Base-by-base conservation (phyloP, 2,113 vertebrate species). In the Colinus virginianus region DNA sequence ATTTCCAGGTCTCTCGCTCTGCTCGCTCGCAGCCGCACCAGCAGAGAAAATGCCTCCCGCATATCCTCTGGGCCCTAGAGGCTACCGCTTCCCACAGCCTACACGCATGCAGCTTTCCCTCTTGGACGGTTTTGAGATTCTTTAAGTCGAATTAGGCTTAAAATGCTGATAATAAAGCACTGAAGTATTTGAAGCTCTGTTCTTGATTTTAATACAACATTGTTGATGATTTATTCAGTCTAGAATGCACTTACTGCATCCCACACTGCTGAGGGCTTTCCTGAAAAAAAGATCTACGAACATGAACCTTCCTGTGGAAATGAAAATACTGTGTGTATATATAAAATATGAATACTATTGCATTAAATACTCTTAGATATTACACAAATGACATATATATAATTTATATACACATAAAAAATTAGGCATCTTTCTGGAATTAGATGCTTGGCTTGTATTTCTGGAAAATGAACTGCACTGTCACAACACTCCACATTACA, bases 31-130 rank as follows among this genome's bases (percentile, higher is more conserved):
- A 94, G 97, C 96, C 74, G 97, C 96, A 93, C 93, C 96, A 95
- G 88, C 97, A 77, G 91, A 96, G 96, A 97, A 97, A 80, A 97
- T 88, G 96, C 94, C 93, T 97, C 97, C 94, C 96, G 96, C 95
- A 74, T 93, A 95, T 92, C 96, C 95, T 96, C 96, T 93, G 96
- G 97, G 98, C 97, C 98, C 98, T 98, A 98, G 96, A 91, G 96
- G 81, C 96, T 95, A 96, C 94, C 94, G 88, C 90, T 92, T 96
- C 53, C 74, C 74, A 68, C 45, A 87, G 76, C 93, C 89, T 49
- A 74, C 70, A 80, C 2, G 49, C 77, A 79, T 64, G 30, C 36
- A 58, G 64, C 49, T 78, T 84, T 92, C 90, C 93, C 90, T 92
- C 34, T 70, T 77, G 87, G 71, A 43, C 66, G 71, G 7, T 62